Evolutionary conservation across 2,113 vertebrate genomes (phyloP), one percentile per base, ranked within the genome.

Genomic region (Lepisosteus oculatus): DNA sequence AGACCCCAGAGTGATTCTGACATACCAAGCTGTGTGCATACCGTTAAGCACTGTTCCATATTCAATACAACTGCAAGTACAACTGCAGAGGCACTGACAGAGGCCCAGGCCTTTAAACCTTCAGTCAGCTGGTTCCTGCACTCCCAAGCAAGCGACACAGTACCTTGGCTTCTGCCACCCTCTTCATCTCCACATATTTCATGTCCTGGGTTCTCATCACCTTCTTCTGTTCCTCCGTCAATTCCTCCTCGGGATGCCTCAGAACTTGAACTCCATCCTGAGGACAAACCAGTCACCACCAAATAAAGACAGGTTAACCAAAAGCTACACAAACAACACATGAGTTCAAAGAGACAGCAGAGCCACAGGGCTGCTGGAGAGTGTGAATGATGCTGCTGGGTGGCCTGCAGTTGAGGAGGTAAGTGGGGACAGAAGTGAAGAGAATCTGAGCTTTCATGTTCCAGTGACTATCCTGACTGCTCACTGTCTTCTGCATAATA

Each of bases 161-260:
- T 81, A 98, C 96, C 93, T 94, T 96, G 8, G 88, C 89, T 85
- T 98, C 97, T 0, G 94, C 89, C 6, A 97, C 89, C 67, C 97
- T 92, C 76, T 98, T 99, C 94, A 96, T 97, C 89, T 98, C 96
- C 75, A 99, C 80, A 0, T 99, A 99, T 85, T 92, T 94, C 55
- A 98, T 85, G 70, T 99, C 97, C 84, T 96, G 97, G 0, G 96
- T 95, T 81, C 87, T 93, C 94, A 99, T 98, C 79, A 99, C 8
- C 68, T 98, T 98, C 78, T 89, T 82, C 85, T 99, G 97, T 55
- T 99, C 97, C 0, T 91, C 92, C 0, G 97, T 98, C 75, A 92
- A 79, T 79, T 91, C 92, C 13, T 86, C 88, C 9, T 92, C 91
- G 1, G 65, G 62, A 74, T 90, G 91, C 62, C 93, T 95, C 45